A percentile compares a stretch with the other conserved stretches of the same genome.
Evolutionary conservation across 2,797 vertebrate genomes (phyloP).

Genomic region (Helicolenus hilgendorfi): DNA sequence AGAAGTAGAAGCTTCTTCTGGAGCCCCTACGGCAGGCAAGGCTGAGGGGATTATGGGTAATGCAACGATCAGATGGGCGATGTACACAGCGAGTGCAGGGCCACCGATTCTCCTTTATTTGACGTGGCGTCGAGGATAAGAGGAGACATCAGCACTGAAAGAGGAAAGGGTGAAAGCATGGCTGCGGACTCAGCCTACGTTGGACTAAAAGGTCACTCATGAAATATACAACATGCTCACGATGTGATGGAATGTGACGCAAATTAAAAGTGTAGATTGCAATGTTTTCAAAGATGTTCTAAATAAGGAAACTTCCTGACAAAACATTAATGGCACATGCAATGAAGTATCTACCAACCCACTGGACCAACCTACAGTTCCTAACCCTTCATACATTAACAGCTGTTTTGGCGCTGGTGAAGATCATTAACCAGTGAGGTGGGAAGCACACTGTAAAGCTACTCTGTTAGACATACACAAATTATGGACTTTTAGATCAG

Average conservation of each 20-base stretch:
- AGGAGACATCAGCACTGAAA: slow-evolving; percentile 9
- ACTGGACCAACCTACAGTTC: not conserved
- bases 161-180: not conserved
- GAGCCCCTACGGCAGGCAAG: slow-evolving; percentile 15
- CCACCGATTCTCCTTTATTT: slow-evolving; percentile 16
- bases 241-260: not conserved
- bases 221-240: slow-evolving; percentile 34
- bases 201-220: slow-evolving; percentile 53
- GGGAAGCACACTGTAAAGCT: not conserved
- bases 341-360: not conserved
- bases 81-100: not conserved
- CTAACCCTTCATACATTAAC: not conserved
- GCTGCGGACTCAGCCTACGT: not conserved
- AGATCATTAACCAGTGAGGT: not conserved
- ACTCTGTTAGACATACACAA: not conserved
- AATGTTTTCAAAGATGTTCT: not conserved
- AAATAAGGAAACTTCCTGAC: not conserved
- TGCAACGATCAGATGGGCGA: slow-evolving; percentile 51
- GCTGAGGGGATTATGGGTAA: slow-evolving; percentile 48
- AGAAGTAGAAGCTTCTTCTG: slow-evolving; percentile 58
- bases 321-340: not conserved
- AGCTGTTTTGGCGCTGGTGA: not conserved
- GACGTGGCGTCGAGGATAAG: slow-evolving; percentile 44
- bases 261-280: not conserved
- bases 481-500: not conserved